Evolutionary conservation across 37 sponge, comb jelly and placozoan genomes (phyloP).

Genomic region (Diacarnus erythraeanus): DNA sequence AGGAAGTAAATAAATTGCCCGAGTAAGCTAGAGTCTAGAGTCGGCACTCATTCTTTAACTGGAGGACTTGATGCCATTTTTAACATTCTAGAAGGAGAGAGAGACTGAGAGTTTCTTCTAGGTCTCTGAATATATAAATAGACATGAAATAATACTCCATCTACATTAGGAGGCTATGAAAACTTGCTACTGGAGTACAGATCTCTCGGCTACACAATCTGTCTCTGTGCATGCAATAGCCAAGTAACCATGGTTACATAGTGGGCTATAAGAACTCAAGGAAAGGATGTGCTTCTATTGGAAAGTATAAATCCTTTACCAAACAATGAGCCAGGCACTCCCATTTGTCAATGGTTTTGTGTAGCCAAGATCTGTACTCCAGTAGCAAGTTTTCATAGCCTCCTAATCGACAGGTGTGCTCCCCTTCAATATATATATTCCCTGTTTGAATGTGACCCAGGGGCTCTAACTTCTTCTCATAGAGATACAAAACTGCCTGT

Average conservation of each 20-base stretch:
- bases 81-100: no score
- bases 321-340: slow-evolving; percentile 35
- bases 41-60: no score
- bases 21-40: no score
- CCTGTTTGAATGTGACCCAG: slow-evolving; percentile 61
- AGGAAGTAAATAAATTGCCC: no score
- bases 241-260: neutral
- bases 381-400: slow-evolving; percentile 59
- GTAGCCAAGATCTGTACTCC: slow-evolving; percentile 39
- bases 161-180: slow-evolving; percentile 50
- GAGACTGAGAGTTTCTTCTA: no score
- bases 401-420: slow-evolving; percentile 19
- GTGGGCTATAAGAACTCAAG: no score
- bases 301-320: no score
- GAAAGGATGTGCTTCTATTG: no score
- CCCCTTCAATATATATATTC: slow-evolving; percentile 44
- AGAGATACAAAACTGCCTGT: slow-evolving; percentile 46
- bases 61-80: no score
- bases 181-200: slow-evolving; percentile 54
- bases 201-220: slow-evolving; percentile 30
- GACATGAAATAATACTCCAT: no score
- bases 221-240: neutral
- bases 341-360: neutral
- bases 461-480: slow-evolving; percentile 38
- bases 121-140: no score